phyloP scores from a whole-genome alignment of 2,888 invertebrate species.

The Epirrhoe alternata region DNA sequence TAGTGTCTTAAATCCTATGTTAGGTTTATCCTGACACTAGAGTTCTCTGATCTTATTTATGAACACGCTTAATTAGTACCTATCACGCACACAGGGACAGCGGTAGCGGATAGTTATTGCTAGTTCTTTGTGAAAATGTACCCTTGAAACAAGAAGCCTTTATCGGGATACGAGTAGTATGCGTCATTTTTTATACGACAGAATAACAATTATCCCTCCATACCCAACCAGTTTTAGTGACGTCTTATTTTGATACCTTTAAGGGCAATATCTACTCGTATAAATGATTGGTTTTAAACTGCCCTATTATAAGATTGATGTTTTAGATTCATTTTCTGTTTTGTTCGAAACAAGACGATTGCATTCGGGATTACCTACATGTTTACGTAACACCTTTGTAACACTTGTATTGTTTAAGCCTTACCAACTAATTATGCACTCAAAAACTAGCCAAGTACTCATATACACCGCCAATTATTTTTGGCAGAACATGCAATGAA shows the following conservation, averaged over 20 bases:
- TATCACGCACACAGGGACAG: too few species aligned
- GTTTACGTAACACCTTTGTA: not conserved
- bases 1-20: too few species aligned
- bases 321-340: not conserved
- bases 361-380: not conserved
- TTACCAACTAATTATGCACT: not conserved
- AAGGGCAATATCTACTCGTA: too few species aligned
- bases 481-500: slow-evolving; percentile 13
- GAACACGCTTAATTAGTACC: too few species aligned
- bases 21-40: too few species aligned
- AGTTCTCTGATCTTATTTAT: too few species aligned
- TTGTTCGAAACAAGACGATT: not conserved
- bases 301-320: not conserved
- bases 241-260: too few species aligned
- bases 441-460: slow-evolving; percentile 23
- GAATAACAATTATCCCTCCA: too few species aligned
- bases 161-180: not conserved
- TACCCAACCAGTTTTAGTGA: too few species aligned
- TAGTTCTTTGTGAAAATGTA: slow-evolving; percentile 28
- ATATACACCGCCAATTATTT: slow-evolving; percentile 16
- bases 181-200: too few species aligned
- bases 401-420: not conserved
- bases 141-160: slow-evolving; percentile 15
- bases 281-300: not conserved
- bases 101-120: too few species aligned